Base-by-base conservation (phyloP, 1,140 invertebrate species). In the Fopius arisanus region DNA sequence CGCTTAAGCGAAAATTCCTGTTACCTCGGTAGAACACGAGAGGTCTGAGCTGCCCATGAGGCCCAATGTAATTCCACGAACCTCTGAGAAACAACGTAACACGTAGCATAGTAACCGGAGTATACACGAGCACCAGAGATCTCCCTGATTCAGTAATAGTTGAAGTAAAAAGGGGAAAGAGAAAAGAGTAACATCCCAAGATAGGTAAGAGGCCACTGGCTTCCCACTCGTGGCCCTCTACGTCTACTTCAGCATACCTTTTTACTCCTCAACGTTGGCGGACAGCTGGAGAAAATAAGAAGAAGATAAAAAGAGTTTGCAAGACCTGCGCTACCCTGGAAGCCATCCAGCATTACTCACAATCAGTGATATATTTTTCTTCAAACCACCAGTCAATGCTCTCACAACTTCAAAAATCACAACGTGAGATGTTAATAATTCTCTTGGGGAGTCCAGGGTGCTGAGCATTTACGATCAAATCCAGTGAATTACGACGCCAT, bases 1-100 rank as follows among this genome's bases (percentile, higher is more conserved):
- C 72, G 67, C 78, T 77, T 78, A 78, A 79, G 78, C 77, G 72
- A 70, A 72, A 77, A 80, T 78, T 80, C 79, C 78, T 80, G 78
- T 79, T 80, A 70, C 70, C 69, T 66, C 51, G 23, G 23, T 10
- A 67, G 69, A 72, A 78, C 74, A 75, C 65, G 68, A 40, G 41
- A 67, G 21, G 5, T 51, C 21, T 59, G 1, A 26, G 54, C 43
- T 19, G 43, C 43, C 16, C 19, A 12, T 59, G 23, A 70, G 65
- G n/a, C 37, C 33, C 75, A 73, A 10, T 63, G 74, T 75, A 79
- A 78, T 80, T 80, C 79, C 66, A 43, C 72, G 75, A 80, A 78
- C 71, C 77, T 72, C 79, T 72, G 19, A 75, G 74, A 78, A n/a
- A 78, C 77, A 75, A 79, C 78, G 76, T 77, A 79, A 79, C 76